Evolutionary conservation across 2,113 vertebrate species (phyloP), one percentile per base, ranked within the genome.

Genomic region (Clarias gariepinus): DNA sequence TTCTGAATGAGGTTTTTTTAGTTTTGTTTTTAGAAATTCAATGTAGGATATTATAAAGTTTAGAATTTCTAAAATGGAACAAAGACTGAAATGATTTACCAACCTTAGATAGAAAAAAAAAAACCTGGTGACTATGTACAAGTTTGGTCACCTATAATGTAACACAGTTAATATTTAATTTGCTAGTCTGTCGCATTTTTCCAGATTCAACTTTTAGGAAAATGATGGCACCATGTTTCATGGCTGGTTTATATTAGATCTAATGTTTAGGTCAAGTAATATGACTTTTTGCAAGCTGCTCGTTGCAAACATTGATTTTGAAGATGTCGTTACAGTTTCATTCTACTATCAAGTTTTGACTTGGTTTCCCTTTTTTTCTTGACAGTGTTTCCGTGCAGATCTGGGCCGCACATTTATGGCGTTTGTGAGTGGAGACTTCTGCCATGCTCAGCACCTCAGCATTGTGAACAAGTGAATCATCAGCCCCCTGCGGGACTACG

Each of bases 381-480:
- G 8, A 0, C 81, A 99, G 98, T 96, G 93, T 96, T 98, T 97
- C 96, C 92, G 95, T 95, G 96, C 96, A 94, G 96, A 97, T 96
- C 96, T 94, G 90, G 94, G 96, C 93, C 95, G 93, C 95, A 97
- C 97, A 97, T 99, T 97, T 99, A 99, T 99, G 98, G 98, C 98
- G 97, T 97, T 97, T 97, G 95, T 96, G 96, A 96, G 97, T 94
- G 96, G 98, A 95, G 98, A 99, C 89, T 99, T 99, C 95, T 99
- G 98, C 98, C 98, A 98, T 96, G 98, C 98, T 96, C 98, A 99
- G 98, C 98, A 99, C 98, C 96, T 97, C 95, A 90, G 93, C 97
- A 95, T 95, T 66, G 96, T 95, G 92, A 96, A 97, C 96, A 97
- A 99, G 98, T 99, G 97, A 99, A 97, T 96, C 91, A 93, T 90